Conservation (phyloP, 2,113 vertebrate genomes). For the Xerus inauris region DNA sequence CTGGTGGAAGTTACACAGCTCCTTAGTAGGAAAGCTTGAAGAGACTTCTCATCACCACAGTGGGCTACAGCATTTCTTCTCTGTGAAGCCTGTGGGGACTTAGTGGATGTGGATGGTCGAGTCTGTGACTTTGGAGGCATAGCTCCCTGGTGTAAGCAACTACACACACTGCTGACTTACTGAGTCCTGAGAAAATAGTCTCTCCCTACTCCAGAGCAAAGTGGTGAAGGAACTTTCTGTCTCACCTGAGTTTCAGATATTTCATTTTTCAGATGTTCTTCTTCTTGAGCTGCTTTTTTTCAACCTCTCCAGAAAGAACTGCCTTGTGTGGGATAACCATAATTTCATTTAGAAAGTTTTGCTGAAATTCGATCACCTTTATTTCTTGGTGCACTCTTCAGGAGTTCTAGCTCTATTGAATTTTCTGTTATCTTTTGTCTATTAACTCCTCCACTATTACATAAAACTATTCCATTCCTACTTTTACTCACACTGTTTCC, state of each 20-base stretch:
- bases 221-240: neutral
- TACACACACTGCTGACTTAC: too few relatives aligned
- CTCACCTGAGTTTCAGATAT: neutral
- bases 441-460: conserved; percentile 48
- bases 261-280: neutral
- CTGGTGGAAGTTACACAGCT: neutral
- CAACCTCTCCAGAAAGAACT: conserved; percentile 32
- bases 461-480: conserved; percentile 15
- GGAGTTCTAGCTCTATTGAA: conserved; percentile 40
- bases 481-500: conserved; percentile 41
- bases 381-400: conserved; percentile 50
- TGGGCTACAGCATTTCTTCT: neutral
- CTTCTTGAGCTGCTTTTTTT: neutral
- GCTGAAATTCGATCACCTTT: conserved; percentile 65
- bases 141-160: neutral
- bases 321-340: accelerated
- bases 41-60: neutral
- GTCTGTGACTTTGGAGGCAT: neutral
- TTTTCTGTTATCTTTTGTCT: conserved; percentile 27
- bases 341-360: conserved; percentile 69
- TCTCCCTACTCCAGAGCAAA: neutral
- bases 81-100: neutral
- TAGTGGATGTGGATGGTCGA: too few relatives aligned
- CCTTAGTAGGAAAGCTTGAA: neutral
- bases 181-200: neutral